Evolutionary conservation across 2,113 vertebrate genomes (phyloP).

Genomic region (Zosterops lateralis): DNA sequence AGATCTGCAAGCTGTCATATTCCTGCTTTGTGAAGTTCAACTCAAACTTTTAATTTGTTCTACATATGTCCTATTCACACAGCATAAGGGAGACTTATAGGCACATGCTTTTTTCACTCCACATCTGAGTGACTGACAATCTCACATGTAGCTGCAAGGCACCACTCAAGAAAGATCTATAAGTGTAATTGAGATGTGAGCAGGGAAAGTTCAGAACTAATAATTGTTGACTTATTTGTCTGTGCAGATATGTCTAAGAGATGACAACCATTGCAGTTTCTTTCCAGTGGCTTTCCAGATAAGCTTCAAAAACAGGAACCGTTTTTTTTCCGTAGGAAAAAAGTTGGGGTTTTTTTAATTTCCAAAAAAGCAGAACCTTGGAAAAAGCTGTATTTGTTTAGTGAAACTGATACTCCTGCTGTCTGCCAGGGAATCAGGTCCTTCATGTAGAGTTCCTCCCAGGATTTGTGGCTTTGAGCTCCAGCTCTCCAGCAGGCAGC

Average conservation of each 20-base stretch:
- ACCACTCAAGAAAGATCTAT: not conserved
- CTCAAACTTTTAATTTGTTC: not conserved
- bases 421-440: not conserved
- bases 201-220: not conserved
- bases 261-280: not conserved
- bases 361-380: not conserved
- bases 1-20: not conserved
- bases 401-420: not conserved
- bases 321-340: not conserved
- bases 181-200: not conserved
- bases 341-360: not conserved
- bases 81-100: rapidly evolving
- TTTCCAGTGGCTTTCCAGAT: not conserved
- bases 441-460: not conserved
- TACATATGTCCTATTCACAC: not conserved
- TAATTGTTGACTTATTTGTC: not conserved
- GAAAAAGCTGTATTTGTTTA: not conserved
- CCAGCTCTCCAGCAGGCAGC: not conserved
- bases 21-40: not conserved
- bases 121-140: not conserved
- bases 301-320: not conserved
- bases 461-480: not conserved
- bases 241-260: not conserved
- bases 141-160: not conserved
- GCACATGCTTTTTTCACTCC: not conserved